phyloP scores from a whole-genome alignment of 2,113 vertebrate genomes.

The Sterrhoptilus dennistouni region DNA sequence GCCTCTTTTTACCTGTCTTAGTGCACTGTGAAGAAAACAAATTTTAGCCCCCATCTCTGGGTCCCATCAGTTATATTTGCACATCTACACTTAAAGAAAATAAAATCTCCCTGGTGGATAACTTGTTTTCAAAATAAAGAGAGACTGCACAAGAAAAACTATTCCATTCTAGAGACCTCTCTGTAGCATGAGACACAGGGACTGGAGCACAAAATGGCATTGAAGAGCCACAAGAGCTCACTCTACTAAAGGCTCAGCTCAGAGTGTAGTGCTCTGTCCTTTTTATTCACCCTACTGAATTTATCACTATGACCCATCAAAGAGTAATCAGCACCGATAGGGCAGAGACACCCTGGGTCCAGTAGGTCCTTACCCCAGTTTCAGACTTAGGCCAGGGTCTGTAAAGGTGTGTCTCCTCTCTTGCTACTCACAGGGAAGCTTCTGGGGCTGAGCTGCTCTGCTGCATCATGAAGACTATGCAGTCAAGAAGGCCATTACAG shows the following conservation, averaged over 20 bases:
- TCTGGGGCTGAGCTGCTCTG: neutral
- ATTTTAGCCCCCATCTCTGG: neutral
- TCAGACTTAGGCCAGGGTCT: accelerated
- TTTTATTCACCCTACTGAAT: neutral
- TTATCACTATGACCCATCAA: neutral
- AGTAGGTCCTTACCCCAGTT: neutral
- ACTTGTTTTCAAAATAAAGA: neutral
- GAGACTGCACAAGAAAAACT: neutral
- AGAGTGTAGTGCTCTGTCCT: neutral
- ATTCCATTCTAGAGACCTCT: neutral
- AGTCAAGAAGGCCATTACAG: neutral
- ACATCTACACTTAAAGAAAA: neutral
- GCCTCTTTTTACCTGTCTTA: neutral
- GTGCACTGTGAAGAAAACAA: neutral
- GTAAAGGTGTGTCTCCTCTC: neutral
- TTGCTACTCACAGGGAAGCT: neutral
- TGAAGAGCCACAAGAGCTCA: neutral
- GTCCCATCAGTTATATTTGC: neutral
- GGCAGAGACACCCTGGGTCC: neutral
- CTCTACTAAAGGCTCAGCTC: neutral
- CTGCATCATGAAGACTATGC: neutral
- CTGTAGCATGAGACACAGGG: neutral
- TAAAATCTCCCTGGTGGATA: neutral
- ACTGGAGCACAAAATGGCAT: neutral
- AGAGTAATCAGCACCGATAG: neutral